Conservation (phyloP, 2,113 vertebrate species). For the Leptodactylus fuscus region DNA sequence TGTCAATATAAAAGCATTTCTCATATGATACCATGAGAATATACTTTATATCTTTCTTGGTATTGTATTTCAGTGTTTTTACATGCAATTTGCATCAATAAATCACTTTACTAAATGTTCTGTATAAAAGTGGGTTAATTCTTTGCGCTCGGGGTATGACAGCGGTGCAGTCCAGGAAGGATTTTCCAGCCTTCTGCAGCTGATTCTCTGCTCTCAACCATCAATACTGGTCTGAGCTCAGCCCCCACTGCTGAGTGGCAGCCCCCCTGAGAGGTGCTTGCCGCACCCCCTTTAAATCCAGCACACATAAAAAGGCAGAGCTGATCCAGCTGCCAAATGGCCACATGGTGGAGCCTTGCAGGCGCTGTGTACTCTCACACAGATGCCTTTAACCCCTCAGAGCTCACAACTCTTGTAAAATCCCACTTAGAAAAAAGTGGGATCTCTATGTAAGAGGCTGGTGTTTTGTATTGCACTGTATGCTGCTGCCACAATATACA, state of each 20-base stretch:
- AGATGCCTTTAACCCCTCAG: conserved; percentile 47
- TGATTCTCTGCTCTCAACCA: not conserved
- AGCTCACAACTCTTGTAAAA: not conserved
- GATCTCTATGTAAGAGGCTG: conserved; percentile 27
- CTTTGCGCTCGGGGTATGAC: not conserved
- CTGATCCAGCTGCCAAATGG: conserved; percentile 11
- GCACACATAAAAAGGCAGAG: conserved; percentile 42
- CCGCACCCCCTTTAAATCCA: conserved; percentile 27
- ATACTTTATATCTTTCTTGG: not conserved
- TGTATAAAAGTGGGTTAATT: not conserved
- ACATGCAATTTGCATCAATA: not conserved
- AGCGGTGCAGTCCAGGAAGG: not conserved
- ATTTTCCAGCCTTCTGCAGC: conserved; percentile 36
- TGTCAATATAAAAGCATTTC: too few species aligned
- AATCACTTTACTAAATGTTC: not conserved
- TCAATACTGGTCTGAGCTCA: conserved; percentile 9
- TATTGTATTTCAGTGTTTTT: too few species aligned
- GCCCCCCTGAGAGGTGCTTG: conserved; percentile 44
- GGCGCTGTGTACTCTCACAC: conserved; percentile 16
- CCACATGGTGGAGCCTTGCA: conserved; percentile 60
- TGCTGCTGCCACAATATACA: conserved; percentile 54
- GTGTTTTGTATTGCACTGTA: conserved; percentile 3
- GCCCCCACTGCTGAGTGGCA: conserved; percentile 34
- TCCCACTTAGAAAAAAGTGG: conserved; percentile 29
- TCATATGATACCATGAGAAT: not conserved